Evolutionary conservation across 2,888 invertebrate genomes (phyloP), one percentile per base, ranked within the genome.

Genomic region (Callyntrura sp.): DNA sequence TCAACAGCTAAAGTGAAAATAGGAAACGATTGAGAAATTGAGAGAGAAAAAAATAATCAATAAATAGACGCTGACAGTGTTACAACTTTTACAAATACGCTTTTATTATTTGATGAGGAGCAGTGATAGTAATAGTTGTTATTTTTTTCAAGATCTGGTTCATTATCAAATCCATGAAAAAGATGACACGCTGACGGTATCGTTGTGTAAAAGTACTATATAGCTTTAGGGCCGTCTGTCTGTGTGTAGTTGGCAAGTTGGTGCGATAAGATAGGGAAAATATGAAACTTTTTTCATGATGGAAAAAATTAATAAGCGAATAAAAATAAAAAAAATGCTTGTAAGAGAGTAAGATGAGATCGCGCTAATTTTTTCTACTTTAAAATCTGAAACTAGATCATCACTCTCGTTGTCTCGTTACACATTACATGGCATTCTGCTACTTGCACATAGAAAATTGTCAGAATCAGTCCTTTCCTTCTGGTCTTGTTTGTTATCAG

Each of bases 141-240:
- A 4, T 60, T 78, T 81, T 82, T 82, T 65, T 82, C 82, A 65
- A 65, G 65, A 82, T 82, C 82, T 82, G 68, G 82, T 82, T 82
- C 82, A 65, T 82, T 65, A 65, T 79, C 55, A 79, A 70, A 65
- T 14, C 23, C 35, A 70, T 70, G 70, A 8, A 70, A n/a, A n/a
- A 70, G 23, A 23, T 65, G 62, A 65, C 55, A 28, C 6, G 78
- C 11, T 78, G 78, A 20, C 25, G 48, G 25, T 48, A n/a, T 45
- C 5, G 73, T 20, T 43, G 70, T 70, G n/a, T 9, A 25, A 35
- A 68, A 12, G 23, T 62, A 14, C 1, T 6, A n/a, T n/a, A 23
- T 12, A 78, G 6, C 28, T 51, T 23, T 17, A 25, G 51, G 23
- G 0, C 6, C n/a, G 23, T 1, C 51, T 23, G 48, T 1, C 20